Conservation (phyloP, 1,140 invertebrate genomes). For the Arion vulgaris region DNA sequence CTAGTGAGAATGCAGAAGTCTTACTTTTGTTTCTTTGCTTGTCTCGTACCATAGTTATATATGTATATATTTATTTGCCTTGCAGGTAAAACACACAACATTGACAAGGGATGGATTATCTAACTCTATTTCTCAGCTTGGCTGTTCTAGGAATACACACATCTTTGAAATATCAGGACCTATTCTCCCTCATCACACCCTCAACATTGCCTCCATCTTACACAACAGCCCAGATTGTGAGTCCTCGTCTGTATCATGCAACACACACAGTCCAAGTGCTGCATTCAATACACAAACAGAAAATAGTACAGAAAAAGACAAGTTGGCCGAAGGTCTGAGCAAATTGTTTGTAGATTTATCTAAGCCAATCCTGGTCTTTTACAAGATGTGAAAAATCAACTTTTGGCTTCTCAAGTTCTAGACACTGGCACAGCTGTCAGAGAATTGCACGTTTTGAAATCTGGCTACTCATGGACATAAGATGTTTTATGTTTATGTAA, state of each 20-base stretch:
- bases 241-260: constrained; percentile 13
- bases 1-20: no score
- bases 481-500: no score
- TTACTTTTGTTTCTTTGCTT: no score
- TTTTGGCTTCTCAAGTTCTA: not conserved
- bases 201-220: constrained; percentile 36
- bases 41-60: no score
- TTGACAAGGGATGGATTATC: not conserved
- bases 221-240: not conserved
- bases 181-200: constrained; percentile 38
- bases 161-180: constrained; percentile 42
- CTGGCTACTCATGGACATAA: constrained; percentile 1
- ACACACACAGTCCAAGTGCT: constrained; percentile 36
- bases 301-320: constrained; percentile 15
- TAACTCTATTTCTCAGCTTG: not conserved
- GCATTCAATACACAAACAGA: constrained; percentile 36
- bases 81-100: not conserved
- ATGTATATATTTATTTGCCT: not conserved
- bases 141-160: not conserved
- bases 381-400: constrained; percentile 6
- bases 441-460: not conserved
- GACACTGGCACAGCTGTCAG: not conserved
- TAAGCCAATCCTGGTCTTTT: constrained; percentile 16
- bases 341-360: constrained; percentile 26
- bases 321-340: not conserved